Conservation (phyloP, 1,140 invertebrate genomes). For the Archegozetes longisetosus region DNA sequence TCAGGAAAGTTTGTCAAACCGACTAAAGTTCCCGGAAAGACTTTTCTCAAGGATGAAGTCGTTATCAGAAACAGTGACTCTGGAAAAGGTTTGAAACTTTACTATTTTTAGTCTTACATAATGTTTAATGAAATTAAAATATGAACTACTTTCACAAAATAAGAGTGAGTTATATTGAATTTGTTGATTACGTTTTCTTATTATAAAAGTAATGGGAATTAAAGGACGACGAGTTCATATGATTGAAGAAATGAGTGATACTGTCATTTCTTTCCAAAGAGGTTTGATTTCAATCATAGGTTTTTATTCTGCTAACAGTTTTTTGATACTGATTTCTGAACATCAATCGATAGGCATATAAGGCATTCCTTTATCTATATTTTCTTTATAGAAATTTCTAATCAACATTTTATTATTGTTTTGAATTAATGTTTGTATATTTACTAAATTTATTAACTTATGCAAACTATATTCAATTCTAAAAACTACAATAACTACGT, state of each 20-base stretch:
- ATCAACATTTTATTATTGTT: no score
- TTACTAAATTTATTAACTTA: no score
- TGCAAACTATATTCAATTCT: no score
- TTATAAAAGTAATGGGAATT: conserved; percentile 77
- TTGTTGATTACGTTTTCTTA: no score
- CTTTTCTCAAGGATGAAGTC: conserved; percentile 81
- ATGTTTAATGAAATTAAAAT: no score
- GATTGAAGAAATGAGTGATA: conserved; percentile 93
- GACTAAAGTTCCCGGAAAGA: conserved; percentile 70
- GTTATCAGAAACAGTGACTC: conserved; percentile 83
- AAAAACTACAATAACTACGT: no score
- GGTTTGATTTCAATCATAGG: conserved; percentile 36
- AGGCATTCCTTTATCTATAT: no score
- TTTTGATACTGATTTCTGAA: background rate
- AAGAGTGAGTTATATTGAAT: no score
- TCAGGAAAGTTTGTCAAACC: conserved; percentile 72
- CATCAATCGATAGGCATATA: background rate
- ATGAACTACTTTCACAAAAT: no score
- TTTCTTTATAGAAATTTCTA: no score
- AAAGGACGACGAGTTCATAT: conserved; percentile 89
- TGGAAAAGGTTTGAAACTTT: conserved; percentile 76
- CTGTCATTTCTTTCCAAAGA: conserved; percentile 95
- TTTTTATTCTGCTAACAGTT: background rate
- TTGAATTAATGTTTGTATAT: no score
- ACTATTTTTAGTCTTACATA: conserved; percentile 1